These are phyloP conservation scores for Enteromius trimaculatus DNA, from an alignment of 2,797 vertebrate genomes.

Conservation along the genomic window DNA sequence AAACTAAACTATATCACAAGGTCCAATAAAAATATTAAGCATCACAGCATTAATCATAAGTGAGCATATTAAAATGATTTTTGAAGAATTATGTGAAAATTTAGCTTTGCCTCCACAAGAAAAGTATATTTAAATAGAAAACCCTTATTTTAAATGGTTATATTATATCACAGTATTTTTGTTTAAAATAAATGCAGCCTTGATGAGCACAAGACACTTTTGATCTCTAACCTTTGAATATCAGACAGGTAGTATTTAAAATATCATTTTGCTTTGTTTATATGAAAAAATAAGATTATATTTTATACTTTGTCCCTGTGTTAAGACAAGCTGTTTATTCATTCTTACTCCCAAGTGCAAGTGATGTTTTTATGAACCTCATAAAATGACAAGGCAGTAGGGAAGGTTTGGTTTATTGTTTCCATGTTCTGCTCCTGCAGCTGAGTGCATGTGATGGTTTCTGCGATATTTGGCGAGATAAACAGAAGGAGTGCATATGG, in stretches of 20 bases:
- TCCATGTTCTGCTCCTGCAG: not conserved
- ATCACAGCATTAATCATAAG: not conserved
- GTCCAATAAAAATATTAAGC: not conserved
- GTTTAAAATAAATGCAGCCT: not conserved
- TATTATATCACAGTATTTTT: not conserved
- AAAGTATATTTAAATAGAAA: not conserved
- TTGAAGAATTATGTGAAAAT: not conserved
- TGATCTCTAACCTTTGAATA: not conserved
- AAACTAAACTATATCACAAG: not conserved
- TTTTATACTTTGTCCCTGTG: not conserved
- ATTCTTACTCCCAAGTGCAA: not conserved
- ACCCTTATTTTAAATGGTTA: not conserved
- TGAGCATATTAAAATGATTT: not conserved
- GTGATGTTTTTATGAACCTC: not conserved
- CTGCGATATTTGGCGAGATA: slow-evolving; percentile 1
- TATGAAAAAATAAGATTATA: not conserved
- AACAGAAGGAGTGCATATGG: slow-evolving; percentile 1
- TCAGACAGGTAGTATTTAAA: not conserved
- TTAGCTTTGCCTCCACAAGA: not conserved
- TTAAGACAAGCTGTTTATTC: not conserved
- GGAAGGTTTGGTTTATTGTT: not conserved
- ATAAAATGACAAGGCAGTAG: not conserved
- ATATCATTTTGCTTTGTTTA: not conserved
- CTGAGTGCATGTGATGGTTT: slow-evolving; percentile 18
- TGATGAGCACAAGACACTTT: not conserved